Evolutionary conservation across 2,113 vertebrate species (phyloP).

Genomic region (Dissostichus mawsoni): DNA sequence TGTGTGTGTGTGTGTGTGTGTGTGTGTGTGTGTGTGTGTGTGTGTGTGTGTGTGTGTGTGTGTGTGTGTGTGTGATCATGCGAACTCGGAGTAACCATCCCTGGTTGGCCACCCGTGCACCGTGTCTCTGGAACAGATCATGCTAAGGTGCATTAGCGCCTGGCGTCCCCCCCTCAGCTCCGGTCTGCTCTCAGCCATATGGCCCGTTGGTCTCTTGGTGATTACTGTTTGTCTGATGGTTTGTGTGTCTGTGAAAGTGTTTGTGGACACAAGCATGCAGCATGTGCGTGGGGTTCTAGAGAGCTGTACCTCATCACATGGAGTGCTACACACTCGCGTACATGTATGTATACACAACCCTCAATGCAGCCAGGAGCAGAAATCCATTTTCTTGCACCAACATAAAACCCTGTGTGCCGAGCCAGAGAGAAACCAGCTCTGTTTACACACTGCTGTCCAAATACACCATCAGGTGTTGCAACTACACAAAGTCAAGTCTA

Average conservation of each 20-base stretch:
- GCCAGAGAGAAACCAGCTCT: conserved; percentile 55
- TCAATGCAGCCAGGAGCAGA: conserved; percentile 25
- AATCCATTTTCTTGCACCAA: conserved; percentile 37
- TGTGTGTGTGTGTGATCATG: conserved; percentile 24
- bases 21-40: background rate
- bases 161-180: conserved; percentile 31
- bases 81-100: conserved; percentile 38
- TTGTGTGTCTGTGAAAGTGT: conserved; percentile 51
- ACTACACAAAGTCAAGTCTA: conserved; percentile 24
- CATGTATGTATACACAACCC: conserved; percentile 45
- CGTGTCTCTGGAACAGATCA: conserved; percentile 70
- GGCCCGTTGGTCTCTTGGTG: conserved; percentile 49
- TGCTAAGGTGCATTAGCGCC: conserved; percentile 61
- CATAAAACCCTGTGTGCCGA: conserved; percentile 39
- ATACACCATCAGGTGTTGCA: conserved; percentile 47
- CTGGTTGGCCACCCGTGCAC: conserved; percentile 58
- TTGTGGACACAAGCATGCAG: conserved; percentile 45
- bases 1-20: background rate
- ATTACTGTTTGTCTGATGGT: conserved; percentile 73
- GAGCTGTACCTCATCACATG: conserved; percentile 63
- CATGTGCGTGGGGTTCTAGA: conserved; percentile 61
- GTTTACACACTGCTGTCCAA: conserved; percentile 51
- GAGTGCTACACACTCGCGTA: conserved; percentile 9
- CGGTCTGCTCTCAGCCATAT: conserved; percentile 53
- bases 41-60: too few relatives aligned